A percentile compares a stretch with the other conserved stretches of the same genome.
Conservation (phyloP, 2,113 vertebrate genomes). For the Crotalus helleri region DNA sequence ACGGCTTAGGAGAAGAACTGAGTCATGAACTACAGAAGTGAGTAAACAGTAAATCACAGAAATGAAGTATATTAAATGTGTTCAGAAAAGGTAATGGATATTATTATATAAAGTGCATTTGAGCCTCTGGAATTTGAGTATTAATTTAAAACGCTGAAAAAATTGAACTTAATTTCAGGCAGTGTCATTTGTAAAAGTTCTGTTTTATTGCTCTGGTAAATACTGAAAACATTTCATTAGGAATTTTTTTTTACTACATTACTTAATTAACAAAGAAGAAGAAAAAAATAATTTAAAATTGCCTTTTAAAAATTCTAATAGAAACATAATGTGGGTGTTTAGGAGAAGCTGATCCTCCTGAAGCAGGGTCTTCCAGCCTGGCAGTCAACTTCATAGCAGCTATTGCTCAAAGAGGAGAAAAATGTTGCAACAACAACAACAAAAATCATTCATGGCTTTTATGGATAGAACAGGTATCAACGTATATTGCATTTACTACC, state of each 20-base stretch:
- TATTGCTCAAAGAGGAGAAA: background rate
- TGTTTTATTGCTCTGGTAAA: background rate
- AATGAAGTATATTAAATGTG: background rate
- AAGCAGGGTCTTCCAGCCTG: background rate
- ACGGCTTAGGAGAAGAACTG: background rate
- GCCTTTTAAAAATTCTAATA: background rate
- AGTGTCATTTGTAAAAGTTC: background rate
- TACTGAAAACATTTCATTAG: background rate
- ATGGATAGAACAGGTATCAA: background rate
- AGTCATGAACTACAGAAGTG: background rate
- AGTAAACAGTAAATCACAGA: background rate
- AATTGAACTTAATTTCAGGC: background rate
- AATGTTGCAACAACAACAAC: background rate
- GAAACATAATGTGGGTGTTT: background rate
- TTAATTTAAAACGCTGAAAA: background rate
- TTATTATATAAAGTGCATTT: background rate
- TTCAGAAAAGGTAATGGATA: background rate
- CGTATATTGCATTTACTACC: background rate
- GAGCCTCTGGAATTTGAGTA: background rate
- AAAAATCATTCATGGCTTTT: background rate
- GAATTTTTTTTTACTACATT: background rate
- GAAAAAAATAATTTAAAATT: background rate
- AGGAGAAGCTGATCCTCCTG: background rate
- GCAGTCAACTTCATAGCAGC: background rate
- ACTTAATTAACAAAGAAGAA: background rate